A percentile compares a stretch with the other conserved stretches of the same genome.
These are phyloP conservation scores for Speoplatyrhinus poulsoni DNA, from an alignment of 2,113 vertebrate genomes.

Conservation along the genomic window DNA sequence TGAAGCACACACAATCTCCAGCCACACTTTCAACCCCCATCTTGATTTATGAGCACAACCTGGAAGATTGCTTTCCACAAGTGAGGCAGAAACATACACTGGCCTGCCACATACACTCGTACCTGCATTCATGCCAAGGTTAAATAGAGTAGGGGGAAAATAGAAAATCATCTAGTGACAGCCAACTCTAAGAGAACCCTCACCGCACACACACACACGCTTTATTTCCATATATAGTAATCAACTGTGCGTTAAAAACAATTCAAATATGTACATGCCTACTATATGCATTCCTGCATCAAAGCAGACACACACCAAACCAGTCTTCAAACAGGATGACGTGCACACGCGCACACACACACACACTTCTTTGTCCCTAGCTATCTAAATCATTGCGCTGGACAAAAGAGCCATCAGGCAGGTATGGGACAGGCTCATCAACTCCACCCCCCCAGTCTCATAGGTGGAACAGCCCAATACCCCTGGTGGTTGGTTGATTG, in stretches of 20 bases:
- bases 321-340: neutral
- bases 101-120: slow-evolving; percentile 49
- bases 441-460: neutral
- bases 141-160: slow-evolving; percentile 71
- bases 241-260: slow-evolving; percentile 25
- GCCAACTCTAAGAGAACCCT: slow-evolving; percentile 48
- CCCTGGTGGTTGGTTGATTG: slow-evolving; percentile 50
- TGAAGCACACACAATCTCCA: slow-evolving; percentile 10
- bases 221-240: slow-evolving; percentile 38
- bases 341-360: neutral
- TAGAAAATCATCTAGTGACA: slow-evolving; percentile 58
- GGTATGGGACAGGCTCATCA: slow-evolving; percentile 5
- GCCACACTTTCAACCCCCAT: slow-evolving; percentile 56
- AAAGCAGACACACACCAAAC: neutral
- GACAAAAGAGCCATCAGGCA: slow-evolving; percentile 13
- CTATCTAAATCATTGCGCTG: slow-evolving; percentile 21
- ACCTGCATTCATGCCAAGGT: slow-evolving; percentile 68
- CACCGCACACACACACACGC: slow-evolving; percentile 15
- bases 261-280: slow-evolving; percentile 20
- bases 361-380: neutral
- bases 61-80: slow-evolving; percentile 70
- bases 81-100: slow-evolving; percentile 50
- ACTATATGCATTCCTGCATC: slow-evolving; percentile 7
- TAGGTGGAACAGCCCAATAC: slow-evolving; percentile 30
- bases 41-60: slow-evolving; percentile 71